Conservation (phyloP, 2,888 invertebrate species). For the Drosophila cognata region DNA sequence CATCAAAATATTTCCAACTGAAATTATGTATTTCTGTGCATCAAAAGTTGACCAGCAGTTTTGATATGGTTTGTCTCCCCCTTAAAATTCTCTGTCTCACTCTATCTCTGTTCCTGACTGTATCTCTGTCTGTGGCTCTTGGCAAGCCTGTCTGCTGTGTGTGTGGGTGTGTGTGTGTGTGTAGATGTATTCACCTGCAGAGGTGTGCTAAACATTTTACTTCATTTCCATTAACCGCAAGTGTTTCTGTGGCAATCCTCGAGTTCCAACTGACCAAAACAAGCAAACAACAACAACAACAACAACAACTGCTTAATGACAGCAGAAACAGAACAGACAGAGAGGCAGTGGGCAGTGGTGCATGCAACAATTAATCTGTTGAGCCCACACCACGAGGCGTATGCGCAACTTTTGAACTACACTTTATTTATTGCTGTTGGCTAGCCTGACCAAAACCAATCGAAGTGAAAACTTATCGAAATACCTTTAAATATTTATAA, state of each 20-base stretch:
- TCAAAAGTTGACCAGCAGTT: not conserved
- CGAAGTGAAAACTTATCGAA: conserved; percentile 7
- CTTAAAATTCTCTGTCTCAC: not conserved
- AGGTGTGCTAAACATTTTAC: conserved; percentile 39
- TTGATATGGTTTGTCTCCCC: no score
- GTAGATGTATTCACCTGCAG: conserved; percentile 20
- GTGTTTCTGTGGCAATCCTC: conserved; percentile 39
- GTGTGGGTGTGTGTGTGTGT: conserved; percentile 11
- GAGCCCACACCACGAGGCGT: conserved; percentile 20
- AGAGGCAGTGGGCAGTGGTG: not conserved
- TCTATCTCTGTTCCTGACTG: not conserved
- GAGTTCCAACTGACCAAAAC: conserved; percentile 38
- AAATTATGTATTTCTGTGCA: not conserved
- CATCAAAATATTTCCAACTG: not conserved
- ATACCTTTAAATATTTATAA: conserved; percentile 10
- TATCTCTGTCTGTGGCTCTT: not conserved
- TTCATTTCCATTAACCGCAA: conserved; percentile 55
- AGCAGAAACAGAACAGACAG: not conserved
- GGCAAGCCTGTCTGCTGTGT: conserved; percentile 24
- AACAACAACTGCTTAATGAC: not conserved
- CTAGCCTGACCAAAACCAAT: not conserved
- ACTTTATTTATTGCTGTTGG: conserved; percentile 3
- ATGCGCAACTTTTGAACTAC: conserved; percentile 30
- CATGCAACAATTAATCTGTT: conserved; percentile 41
- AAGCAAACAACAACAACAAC: conserved; percentile 30